Percentiles rank a stretch among this genome's conserved stretches.
Evolutionary conservation across 2,888 invertebrate species (phyloP).

Genomic region (Linnaemya tessellans): DNA sequence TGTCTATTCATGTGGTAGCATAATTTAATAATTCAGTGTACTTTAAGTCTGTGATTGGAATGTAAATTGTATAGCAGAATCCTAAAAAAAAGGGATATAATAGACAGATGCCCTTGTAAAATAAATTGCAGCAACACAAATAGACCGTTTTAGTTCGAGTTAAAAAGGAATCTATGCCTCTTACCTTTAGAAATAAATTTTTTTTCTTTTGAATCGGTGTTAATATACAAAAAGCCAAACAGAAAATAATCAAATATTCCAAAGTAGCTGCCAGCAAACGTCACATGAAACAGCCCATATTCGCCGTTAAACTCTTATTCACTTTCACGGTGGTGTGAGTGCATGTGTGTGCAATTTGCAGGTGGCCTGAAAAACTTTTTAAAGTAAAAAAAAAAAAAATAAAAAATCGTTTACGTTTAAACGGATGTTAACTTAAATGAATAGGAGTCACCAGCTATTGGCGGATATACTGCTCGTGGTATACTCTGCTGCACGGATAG

Average conservation of each 20-base stretch:
- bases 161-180: neutral
- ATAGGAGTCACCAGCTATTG: constrained; percentile 52
- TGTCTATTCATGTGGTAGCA: too few relatives aligned
- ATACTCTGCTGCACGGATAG: neutral
- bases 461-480: constrained; percentile 32
- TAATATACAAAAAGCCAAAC: constrained; percentile 10
- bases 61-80: neutral
- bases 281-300: constrained; percentile 36
- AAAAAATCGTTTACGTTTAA: constrained; percentile 52
- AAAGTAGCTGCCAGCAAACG: neutral
- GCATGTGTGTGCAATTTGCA: neutral
- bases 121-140: neutral
- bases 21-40: neutral
- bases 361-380: neutral
- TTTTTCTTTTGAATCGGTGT: too few relatives aligned
- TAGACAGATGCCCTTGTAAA: neutral
- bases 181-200: neutral
- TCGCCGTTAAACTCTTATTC: neutral
- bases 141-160: neutral
- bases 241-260: constrained; percentile 30
- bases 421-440: constrained; percentile 64
- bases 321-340: neutral
- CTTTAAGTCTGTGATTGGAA: neutral
- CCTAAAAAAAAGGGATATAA: neutral
- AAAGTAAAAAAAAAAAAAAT: constrained; percentile 3